A percentile compares a stretch with the other conserved stretches of the same genome.
phyloP scores from a whole-genome alignment of 2,797 vertebrate genomes.

The Salarias fasciatus region DNA sequence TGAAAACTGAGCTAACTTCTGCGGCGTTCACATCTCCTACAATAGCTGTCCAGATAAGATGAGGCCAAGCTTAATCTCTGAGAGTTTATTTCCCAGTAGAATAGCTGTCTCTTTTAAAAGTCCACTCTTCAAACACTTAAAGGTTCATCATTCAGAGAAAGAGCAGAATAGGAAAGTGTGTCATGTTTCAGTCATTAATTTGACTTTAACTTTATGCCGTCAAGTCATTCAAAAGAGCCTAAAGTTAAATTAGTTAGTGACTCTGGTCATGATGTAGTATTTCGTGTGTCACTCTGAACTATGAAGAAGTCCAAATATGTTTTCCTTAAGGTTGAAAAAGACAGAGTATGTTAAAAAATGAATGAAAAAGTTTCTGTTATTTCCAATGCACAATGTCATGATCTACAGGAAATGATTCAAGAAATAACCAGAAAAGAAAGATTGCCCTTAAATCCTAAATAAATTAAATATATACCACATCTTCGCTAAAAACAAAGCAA shows the following conservation, averaged over 20 bases:
- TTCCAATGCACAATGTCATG: neutral
- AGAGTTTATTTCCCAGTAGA: constrained; percentile 31
- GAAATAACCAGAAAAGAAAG: neutral
- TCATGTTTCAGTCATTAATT: constrained; percentile 29
- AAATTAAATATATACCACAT: constrained; percentile 15
- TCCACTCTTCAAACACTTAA: constrained; percentile 21
- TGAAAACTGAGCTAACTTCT: constrained; percentile 33
- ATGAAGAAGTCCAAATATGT: too few relatives aligned
- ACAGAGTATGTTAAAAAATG: neutral
- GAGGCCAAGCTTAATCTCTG: constrained; percentile 36
- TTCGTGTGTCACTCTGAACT: neutral
- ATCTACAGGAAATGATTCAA: constrained; percentile 3
- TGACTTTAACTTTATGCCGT: constrained; percentile 16
- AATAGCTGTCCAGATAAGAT: constrained; percentile 50
- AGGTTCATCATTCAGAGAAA: constrained; percentile 26
- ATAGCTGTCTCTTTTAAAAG: constrained; percentile 14
- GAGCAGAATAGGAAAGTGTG: constrained; percentile 18
- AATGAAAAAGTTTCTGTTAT: too few relatives aligned
- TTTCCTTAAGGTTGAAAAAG: too few relatives aligned
- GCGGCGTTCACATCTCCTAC: constrained; percentile 14
- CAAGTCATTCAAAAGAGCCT: neutral
- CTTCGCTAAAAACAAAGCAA: constrained; percentile 8
- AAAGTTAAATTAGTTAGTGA: constrained; percentile 20
- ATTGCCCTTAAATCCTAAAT: constrained; percentile 10
- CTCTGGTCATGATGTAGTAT: constrained; percentile 4